A percentile compares a stretch with the other conserved stretches of the same genome.
phyloP scores from a whole-genome alignment of 2,888 invertebrate species.

The Gortyna flavago region DNA sequence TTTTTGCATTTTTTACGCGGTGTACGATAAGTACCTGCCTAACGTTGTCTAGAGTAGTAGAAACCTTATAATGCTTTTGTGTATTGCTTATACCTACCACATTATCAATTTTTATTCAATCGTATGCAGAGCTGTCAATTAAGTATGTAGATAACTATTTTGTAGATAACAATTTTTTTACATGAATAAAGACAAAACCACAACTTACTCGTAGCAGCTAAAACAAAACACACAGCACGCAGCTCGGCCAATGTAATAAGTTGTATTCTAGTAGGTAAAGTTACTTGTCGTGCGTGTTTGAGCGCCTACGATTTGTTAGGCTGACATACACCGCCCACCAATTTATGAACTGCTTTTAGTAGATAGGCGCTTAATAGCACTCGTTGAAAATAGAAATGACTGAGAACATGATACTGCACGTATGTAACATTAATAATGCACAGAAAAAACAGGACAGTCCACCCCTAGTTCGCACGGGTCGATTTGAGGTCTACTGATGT shows the following conservation, averaged over 20 bases:
- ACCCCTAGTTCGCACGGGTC: not conserved
- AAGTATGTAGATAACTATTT: not conserved
- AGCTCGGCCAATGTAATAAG: not conserved
- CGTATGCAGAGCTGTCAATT: not conserved
- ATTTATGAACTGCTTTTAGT: not conserved
- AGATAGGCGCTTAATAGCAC: conserved; percentile 1
- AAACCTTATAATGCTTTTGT: not conserved
- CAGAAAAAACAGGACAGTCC: too few relatives aligned
- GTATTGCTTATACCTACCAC: not conserved
- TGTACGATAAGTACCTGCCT: not conserved
- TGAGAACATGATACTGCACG: not conserved
- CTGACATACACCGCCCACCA: not conserved
- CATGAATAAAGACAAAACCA: not conserved
- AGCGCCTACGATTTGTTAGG: conserved; percentile 13
- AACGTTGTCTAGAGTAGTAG: not conserved
- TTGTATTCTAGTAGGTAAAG: not conserved
- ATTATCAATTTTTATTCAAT: too few relatives aligned
- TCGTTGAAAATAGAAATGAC: not conserved
- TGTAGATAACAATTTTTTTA: too few relatives aligned
- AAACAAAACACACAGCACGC: too few relatives aligned
- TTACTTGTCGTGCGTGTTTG: not conserved
- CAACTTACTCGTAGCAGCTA: not conserved
- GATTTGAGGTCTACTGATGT: not conserved
- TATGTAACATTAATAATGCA: not conserved
- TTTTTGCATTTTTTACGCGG: not conserved